phyloP scores from a whole-genome alignment of 2,888 invertebrate genomes.

The Odiellus spinosus region DNA sequence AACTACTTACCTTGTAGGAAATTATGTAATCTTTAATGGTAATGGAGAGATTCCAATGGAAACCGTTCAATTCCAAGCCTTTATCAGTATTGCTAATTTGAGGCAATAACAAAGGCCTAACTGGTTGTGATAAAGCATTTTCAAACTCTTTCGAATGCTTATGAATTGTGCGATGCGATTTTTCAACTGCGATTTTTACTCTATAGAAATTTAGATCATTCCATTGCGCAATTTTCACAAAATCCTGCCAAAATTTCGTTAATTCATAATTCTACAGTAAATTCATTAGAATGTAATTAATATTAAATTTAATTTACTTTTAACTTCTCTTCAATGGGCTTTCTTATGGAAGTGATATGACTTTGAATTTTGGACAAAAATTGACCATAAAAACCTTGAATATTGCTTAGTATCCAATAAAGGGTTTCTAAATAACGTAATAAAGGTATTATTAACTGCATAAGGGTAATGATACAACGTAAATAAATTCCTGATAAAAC shows the following conservation, averaged over 20 bases:
- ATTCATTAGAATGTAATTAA: too few relatives aligned
- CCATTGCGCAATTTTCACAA: slow-evolving; percentile 88
- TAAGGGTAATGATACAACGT: too few relatives aligned
- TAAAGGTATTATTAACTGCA: too few relatives aligned
- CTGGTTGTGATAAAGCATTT: slow-evolving; percentile 14
- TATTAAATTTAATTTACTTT: too few relatives aligned
- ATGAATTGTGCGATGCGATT: slow-evolving; percentile 69
- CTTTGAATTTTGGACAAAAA: slow-evolving; percentile 48
- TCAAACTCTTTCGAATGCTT: slow-evolving; percentile 75
- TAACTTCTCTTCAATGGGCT: slow-evolving; percentile 78
- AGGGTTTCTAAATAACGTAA: slow-evolving; percentile 21
- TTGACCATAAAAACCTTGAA: slow-evolving; percentile 66
- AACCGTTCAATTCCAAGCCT: not conserved
- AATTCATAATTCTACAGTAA: too few relatives aligned
- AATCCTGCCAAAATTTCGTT: too few relatives aligned
- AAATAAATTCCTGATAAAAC: too few relatives aligned
- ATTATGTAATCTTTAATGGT: too few relatives aligned
- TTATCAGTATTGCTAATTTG: slow-evolving; percentile 8
- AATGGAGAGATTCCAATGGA: slow-evolving; percentile 22
- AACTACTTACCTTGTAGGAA: too few relatives aligned
- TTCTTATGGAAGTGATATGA: slow-evolving; percentile 48
- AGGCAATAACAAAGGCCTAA: not conserved
- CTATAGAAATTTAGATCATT: slow-evolving; percentile 88
- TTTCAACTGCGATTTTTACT: slow-evolving; percentile 70
- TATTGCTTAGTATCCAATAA: slow-evolving; percentile 47